A percentile compares a stretch with the other conserved stretches of the same genome.
Evolutionary conservation across 1,140 invertebrate genomes (phyloP).

Genomic region (Zaprionus davidi): DNA sequence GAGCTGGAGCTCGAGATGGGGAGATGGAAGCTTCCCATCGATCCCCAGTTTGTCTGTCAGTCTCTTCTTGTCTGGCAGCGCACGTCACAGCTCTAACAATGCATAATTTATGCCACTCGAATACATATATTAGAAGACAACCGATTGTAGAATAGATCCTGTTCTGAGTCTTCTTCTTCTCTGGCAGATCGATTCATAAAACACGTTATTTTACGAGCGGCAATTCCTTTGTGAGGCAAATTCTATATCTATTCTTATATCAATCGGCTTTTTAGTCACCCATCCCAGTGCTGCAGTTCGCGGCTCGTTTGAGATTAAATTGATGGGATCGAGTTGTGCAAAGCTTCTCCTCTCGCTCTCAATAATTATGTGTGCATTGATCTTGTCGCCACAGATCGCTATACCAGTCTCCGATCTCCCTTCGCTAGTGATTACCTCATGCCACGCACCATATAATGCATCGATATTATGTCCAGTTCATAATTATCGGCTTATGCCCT

Average conservation of each 20-base stretch:
- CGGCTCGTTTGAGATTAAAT: not conserved
- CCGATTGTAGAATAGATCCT: slow-evolving; percentile 55
- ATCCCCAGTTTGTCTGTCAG: slow-evolving; percentile 1
- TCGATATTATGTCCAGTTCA: slow-evolving; percentile 10
- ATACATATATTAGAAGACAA: slow-evolving; percentile 21
- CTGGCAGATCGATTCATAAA: slow-evolving; percentile 34
- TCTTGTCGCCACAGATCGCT: not conserved
- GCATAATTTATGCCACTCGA: slow-evolving; percentile 64
- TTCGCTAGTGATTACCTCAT: not conserved
- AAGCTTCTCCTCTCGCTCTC: slow-evolving; percentile 8
- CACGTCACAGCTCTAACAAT: slow-evolving; percentile 51
- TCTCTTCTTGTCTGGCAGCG: slow-evolving; percentile 11
- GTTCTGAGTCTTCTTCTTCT: slow-evolving; percentile 37
- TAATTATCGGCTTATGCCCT: slow-evolving; percentile 14
- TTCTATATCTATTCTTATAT: slow-evolving; percentile 16
- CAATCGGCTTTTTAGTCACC: slow-evolving; percentile 16
- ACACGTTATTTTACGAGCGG: slow-evolving; percentile 35
- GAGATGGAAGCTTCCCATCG: not conserved
- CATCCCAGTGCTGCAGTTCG: slow-evolving; percentile 25
- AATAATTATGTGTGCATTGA: slow-evolving; percentile 16
- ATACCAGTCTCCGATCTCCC: not conserved
- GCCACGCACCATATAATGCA: not conserved
- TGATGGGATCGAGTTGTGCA: slow-evolving; percentile 20
- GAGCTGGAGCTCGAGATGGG: not conserved
- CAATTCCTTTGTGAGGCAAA: slow-evolving; percentile 47